Base-by-base conservation (phyloP, 2,888 invertebrate genomes). In the Scaptomyza flava region DNA sequence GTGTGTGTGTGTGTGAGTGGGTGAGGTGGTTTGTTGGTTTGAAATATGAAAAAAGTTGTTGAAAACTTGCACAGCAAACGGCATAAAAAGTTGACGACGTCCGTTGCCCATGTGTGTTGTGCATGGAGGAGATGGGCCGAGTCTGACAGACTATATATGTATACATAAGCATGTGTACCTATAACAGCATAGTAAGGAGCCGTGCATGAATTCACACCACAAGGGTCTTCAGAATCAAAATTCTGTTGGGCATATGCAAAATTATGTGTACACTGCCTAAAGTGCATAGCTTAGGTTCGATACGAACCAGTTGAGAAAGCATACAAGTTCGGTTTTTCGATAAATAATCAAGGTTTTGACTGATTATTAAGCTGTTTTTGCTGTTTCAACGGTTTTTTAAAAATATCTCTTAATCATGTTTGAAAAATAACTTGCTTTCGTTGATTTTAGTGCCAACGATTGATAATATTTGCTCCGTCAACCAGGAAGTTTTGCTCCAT, bases 11-110 rank as follows among this genome's bases (percentile, higher is more conserved):
- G 9, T 17, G 17, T 47, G 47, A 14, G 54, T 34, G 36, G 57
- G 60, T 34, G 34, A 41, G 41, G 3, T 41, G 17, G n/a, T 43
- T 42, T 53, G 46, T 67, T 50, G 48, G 56, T 64, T 67, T 78
- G 54, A 80, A 82, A 78, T 82, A 80, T 80, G 83, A 67, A 77
- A 82, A 83, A 84, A 84, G 81, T 82, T 81, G 79, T 73, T 79
- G 63, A 81, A 81, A 79, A 78, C 68, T 80, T 78, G 69, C 65
- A 63, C 46, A 52, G 67, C 48, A 77, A 69, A 80, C 67, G 54
- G 52, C 72, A 81, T 74, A 81, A 77, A 77, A 73, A 64, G 64
- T 65, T 67, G 66, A 65, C 65, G 63, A 57, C 68, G 72, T 54
- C 31, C 48, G 33, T 30, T 58, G 54, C 31, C 43, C 46, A 33